phyloP scores from a whole-genome alignment of 2,888 invertebrate genomes.

The Capitulum mitella region DNA sequence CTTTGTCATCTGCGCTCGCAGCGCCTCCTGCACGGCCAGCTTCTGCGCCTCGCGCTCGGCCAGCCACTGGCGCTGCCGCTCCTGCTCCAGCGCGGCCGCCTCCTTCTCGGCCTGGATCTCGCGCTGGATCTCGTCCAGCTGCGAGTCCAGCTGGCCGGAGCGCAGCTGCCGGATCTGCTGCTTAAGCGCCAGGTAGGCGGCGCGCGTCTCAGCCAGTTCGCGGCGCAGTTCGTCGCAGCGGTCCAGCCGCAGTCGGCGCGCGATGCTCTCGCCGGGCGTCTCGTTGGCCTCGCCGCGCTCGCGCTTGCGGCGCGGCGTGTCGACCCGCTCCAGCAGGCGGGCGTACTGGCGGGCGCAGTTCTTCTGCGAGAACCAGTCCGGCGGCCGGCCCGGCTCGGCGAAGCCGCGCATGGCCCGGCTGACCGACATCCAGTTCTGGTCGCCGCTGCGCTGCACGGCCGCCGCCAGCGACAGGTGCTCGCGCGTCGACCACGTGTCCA shows the following conservation, averaged over 20 bases:
- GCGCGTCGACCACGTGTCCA: conserved; percentile 76
- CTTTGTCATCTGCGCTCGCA: neutral
- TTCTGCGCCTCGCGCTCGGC: conserved; percentile 10
- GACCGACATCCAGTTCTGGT: conserved; percentile 61
- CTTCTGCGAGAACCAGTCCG: conserved; percentile 84
- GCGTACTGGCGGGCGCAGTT: conserved; percentile 86
- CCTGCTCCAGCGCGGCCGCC: conserved; percentile 61
- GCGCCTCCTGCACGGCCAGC: conserved; percentile 22
- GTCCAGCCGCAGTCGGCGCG: conserved; percentile 46
- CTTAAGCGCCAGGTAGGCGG: conserved; percentile 64
- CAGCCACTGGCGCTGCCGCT: conserved; percentile 50
- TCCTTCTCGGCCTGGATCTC: conserved; percentile 61
- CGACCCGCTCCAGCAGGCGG: conserved; percentile 67
- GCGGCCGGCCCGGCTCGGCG: conserved; percentile 60
- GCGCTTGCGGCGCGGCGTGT: conserved; percentile 73
- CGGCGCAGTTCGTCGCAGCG: conserved; percentile 67
- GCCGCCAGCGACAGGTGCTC: conserved; percentile 81
- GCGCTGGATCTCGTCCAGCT: conserved; percentile 64
- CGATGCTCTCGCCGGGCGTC: conserved; percentile 70
- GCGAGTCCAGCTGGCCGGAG: conserved; percentile 59
- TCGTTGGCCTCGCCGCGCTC: conserved; percentile 51
- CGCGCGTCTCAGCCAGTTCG: conserved; percentile 60
- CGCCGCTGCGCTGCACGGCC: conserved; percentile 73
- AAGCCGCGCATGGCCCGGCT: neutral
- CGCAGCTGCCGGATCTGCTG: conserved; percentile 54